Conservation (phyloP, 2,113 vertebrate species). For the Labeo rohita region DNA sequence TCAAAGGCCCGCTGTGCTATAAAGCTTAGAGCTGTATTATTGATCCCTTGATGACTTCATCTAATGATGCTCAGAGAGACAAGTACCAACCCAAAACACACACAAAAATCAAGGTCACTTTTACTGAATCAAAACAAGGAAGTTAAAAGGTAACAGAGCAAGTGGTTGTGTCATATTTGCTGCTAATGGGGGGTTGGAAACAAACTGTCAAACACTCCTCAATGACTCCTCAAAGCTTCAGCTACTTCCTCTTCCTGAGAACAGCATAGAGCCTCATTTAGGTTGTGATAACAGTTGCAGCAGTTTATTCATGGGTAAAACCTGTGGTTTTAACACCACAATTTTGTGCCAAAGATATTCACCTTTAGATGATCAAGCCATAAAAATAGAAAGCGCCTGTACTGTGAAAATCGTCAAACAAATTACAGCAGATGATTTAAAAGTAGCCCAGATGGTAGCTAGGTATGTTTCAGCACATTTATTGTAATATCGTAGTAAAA, state of each 20-base stretch:
- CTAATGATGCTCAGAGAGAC: background rate
- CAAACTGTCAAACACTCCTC: constrained; percentile 23
- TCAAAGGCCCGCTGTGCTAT: background rate
- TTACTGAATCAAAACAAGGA: background rate
- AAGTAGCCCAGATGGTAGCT: background rate
- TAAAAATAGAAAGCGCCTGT: background rate
- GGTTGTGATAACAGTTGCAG: background rate
- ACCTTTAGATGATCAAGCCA: background rate
- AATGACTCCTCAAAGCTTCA: background rate
- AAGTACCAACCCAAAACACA: background rate
- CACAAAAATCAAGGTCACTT: constrained; percentile 21
- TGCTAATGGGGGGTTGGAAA: background rate
- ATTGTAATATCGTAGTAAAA: too few species aligned
- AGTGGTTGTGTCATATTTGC: background rate
- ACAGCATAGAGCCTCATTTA: background rate
- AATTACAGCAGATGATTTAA: background rate
- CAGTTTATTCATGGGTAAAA: background rate
- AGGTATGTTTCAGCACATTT: background rate
- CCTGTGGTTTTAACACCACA: background rate
- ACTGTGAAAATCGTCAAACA: background rate
- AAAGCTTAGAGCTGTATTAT: background rate
- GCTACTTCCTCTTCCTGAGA: background rate
- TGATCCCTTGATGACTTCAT: background rate
- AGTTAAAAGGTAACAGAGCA: background rate
- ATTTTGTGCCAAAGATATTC: background rate